These are phyloP conservation scores for Rotaria socialis DNA, from an alignment of 2,888 invertebrate species.

Conservation along the genomic window DNA sequence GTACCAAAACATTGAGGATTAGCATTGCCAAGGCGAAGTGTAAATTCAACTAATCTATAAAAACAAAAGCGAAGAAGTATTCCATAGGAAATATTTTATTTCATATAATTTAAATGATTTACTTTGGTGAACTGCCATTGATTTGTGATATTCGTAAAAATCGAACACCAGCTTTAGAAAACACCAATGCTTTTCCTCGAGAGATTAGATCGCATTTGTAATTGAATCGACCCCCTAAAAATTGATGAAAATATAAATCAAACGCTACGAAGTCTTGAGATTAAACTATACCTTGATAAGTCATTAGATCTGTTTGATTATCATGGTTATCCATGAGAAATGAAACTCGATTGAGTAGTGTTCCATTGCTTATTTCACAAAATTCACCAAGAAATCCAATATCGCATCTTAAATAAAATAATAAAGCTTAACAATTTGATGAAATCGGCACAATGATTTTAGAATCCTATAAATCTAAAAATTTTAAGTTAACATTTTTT, in stretches of 20 bases:
- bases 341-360: not conserved
- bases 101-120: too few relatives aligned
- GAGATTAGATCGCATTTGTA: not conserved
- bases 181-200: not conserved
- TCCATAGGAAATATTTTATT: too few relatives aligned
- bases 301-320: not conserved
- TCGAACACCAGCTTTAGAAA: not conserved
- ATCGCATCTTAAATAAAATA: slow-evolving; percentile 17
- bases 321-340: not conserved
- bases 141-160: slow-evolving; percentile 7
- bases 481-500: too few relatives aligned
- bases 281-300: not conserved
- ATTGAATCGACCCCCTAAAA: not conserved
- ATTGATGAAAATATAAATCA: not conserved
- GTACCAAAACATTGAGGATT: not conserved
- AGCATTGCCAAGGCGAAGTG: not conserved
- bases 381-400: not conserved
- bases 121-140: slow-evolving; percentile 22
- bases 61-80: not conserved
- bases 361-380: slow-evolving; percentile 7
- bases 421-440: too few relatives aligned
- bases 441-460: too few relatives aligned
- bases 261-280: too few relatives aligned
- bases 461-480: too few relatives aligned
- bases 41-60: slow-evolving; percentile 27